phyloP scores from a whole-genome alignment of 2,888 invertebrate species.

The Thereva nobilitata region DNA sequence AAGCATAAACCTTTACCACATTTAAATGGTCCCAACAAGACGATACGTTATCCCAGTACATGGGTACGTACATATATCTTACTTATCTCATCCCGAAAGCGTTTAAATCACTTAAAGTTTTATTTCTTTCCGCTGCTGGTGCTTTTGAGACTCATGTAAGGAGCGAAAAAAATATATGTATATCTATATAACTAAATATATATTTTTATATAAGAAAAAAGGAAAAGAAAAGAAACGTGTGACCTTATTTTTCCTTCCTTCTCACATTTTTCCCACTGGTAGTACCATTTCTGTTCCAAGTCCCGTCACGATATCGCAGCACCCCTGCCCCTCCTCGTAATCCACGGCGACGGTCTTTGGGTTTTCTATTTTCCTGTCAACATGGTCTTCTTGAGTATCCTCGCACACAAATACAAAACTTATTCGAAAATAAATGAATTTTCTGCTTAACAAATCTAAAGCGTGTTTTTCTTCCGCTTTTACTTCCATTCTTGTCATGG shows the following conservation, averaged over 20 bases:
- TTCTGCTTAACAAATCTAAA: slow-evolving; percentile 31
- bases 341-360: slow-evolving; percentile 5
- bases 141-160: slow-evolving; percentile 6
- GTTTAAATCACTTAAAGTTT: slow-evolving; percentile 28
- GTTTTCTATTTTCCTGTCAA: slow-evolving; percentile 29
- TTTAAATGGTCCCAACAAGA: too few species aligned
- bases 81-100: slow-evolving; percentile 18
- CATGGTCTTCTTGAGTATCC: slow-evolving; percentile 8
- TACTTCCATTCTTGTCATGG: slow-evolving; percentile 18
- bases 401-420: slow-evolving; percentile 27
- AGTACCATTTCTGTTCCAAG: slow-evolving; percentile 9
- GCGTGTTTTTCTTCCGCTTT: slow-evolving; percentile 20
- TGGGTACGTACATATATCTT: slow-evolving; percentile 15
- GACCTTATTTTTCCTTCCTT: slow-evolving; percentile 19
- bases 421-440: slow-evolving; percentile 33
- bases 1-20: too few species aligned
- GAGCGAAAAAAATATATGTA: not conserved
- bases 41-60: not conserved
- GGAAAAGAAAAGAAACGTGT: slow-evolving; percentile 6
- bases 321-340: not conserved
- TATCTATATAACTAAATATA: too few species aligned
- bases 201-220: too few species aligned
- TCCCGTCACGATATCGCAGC: slow-evolving; percentile 22
- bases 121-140: slow-evolving; percentile 1
- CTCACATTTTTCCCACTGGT: slow-evolving; percentile 6